Evolutionary conservation across 2,797 vertebrate species (phyloP), one percentile per base, ranked within the genome.

Genomic region (Siniperca scherzeri): DNA sequence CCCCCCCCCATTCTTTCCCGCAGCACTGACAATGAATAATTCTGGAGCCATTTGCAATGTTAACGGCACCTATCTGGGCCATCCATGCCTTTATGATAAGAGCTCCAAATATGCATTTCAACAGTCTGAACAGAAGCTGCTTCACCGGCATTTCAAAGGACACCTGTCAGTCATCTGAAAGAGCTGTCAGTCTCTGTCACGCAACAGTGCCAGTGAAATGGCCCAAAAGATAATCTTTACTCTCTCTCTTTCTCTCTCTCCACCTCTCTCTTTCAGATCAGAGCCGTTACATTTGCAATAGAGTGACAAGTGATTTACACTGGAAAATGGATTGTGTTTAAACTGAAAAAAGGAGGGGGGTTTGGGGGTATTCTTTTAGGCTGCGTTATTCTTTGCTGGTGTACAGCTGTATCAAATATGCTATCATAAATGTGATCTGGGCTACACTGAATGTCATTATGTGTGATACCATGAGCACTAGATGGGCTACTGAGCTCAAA

Each of bases 11-110:
- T 96, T 97, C 97, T 97, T 96, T 93, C 89, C 92, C 82, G 96
- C 91, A 92, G 95, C 97, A 96, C 97, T 97, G 97, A 99, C 97
- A 97, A 99, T 99, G 98, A 99, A 99, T 99, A 98, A 99, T 99
- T 99, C 98, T 87, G 97, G 96, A 97, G 97, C 98, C 97, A 99
- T 99, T 99, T 99, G 98, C 98, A 99, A 99, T 99, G 98, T 99
- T 99, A 99, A 99, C 98, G 95, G 97, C 96, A 98, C 97, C 97
- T 99, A 99, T 99, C 98, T 98, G 97, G 97, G 96, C 98, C 98
- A 99, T 99, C 98, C 98, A 96, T 97, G 97, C 97, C 97, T 97
- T 98, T 97, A 97, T 91, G 98, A 99, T 99, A 99, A 99, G 98
- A 95, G 97, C 96, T 94, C 94, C 95, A 97, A 99, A 99, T 99